Conservation (phyloP, 2,113 vertebrate genomes). For the Strix uralensis region DNA sequence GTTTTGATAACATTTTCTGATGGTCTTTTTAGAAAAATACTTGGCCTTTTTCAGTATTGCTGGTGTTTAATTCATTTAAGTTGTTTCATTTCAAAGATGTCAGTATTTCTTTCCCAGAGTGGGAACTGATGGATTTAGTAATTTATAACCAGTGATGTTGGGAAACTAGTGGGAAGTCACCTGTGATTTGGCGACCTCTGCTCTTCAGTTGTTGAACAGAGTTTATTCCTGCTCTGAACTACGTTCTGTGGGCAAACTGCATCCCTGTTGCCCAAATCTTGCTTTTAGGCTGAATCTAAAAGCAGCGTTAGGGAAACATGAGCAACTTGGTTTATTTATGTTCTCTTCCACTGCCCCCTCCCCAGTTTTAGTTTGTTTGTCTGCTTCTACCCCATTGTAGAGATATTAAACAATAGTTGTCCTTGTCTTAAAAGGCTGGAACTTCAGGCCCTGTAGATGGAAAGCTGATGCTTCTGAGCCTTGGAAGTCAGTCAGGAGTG, state of each 20-base stretch:
- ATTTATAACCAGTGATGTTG: neutral
- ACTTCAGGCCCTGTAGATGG: slow-evolving; percentile 13
- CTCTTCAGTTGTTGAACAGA: neutral
- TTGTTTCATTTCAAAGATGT: neutral
- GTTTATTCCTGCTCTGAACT: neutral
- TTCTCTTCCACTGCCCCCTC: neutral
- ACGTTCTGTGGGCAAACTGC: neutral
- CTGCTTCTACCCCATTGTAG: neutral
- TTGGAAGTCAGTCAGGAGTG: slow-evolving; percentile 39
- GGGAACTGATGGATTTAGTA: neutral
- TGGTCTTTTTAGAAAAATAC: neutral
- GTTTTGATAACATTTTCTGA: neutral
- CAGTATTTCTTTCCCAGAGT: neutral
- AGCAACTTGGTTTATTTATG: slow-evolving; percentile 3
- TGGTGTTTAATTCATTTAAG: neutral
- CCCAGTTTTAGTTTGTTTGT: neutral
- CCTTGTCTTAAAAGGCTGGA: slow-evolving; percentile 37
- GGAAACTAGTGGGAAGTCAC: neutral
- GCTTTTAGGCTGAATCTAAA: neutral
- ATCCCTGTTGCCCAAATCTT: neutral
- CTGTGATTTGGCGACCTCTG: neutral
- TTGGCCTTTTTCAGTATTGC: neutral
- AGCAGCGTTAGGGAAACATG: neutral
- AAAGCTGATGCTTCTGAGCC: slow-evolving; percentile 27
- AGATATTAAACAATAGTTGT: slow-evolving; percentile 18